Conservation (phyloP, 2,797 vertebrate species). For the Pempheris klunzingeri region DNA sequence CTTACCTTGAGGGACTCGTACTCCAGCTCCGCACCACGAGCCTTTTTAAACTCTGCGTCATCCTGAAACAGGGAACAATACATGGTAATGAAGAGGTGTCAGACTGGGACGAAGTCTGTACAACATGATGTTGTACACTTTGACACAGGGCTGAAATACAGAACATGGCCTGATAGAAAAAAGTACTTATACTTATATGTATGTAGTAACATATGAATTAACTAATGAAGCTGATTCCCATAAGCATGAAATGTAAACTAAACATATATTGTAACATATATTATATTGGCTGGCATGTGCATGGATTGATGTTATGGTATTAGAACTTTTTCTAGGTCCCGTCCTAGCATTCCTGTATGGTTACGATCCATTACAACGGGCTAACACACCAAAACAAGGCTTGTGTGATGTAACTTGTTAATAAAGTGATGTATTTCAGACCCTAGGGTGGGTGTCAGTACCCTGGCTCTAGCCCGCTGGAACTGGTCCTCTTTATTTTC, state of each 20-base stretch:
- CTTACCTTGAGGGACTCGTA: constrained; percentile 98
- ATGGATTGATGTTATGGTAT: background rate
- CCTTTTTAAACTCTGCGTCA: constrained; percentile 92
- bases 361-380: background rate
- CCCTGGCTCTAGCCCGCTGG: constrained; percentile 92
- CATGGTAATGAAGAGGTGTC: background rate
- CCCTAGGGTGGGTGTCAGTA: constrained; percentile 56
- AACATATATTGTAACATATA: too few relatives aligned
- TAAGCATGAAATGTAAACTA: too few relatives aligned
- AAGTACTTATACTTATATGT: too few relatives aligned
- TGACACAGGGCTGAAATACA: background rate
- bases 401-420: background rate
- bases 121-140: background rate
- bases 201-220: background rate
- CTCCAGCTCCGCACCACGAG: constrained; percentile 95
- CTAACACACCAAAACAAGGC: background rate
- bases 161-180: background rate
- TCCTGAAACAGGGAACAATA: constrained; percentile 74
- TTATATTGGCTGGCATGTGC: too few relatives aligned
- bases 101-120: background rate
- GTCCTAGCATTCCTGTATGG: background rate
- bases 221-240: background rate
- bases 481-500: constrained; percentile 96
- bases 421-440: constrained; percentile 4
- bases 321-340: background rate